Conservation (phyloP, 2,888 invertebrate species). For the Euplagia quadripunctaria region DNA sequence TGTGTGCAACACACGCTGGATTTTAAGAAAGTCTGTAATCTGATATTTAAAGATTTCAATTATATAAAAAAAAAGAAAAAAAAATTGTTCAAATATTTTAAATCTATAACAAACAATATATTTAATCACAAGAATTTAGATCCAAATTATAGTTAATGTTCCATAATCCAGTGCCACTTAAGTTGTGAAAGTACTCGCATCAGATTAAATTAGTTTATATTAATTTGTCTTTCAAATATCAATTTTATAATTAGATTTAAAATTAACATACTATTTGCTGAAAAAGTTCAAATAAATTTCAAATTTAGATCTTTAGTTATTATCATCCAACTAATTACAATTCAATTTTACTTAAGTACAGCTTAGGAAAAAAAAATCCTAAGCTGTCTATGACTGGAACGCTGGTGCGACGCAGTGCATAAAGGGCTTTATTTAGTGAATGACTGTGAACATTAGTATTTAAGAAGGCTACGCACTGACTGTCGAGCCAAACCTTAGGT, state of each 20-base stretch:
- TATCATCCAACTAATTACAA: background rate
- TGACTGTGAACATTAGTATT: conserved; percentile 77
- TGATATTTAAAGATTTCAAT: background rate
- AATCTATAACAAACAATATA: background rate
- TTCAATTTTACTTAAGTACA: background rate
- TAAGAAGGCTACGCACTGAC: conserved; percentile 77
- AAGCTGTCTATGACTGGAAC: background rate
- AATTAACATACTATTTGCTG: background rate
- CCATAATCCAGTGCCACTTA: background rate
- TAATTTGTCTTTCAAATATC: background rate
- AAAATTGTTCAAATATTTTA: background rate
- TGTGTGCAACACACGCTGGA: background rate
- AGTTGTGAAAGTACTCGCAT: background rate
- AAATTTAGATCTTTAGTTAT: background rate
- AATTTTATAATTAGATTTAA: background rate
- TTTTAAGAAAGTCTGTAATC: background rate
- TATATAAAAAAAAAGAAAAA: too few species aligned
- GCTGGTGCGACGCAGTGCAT: conserved; percentile 17
- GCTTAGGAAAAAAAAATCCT: too few species aligned
- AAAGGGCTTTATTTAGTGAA: conserved; percentile 79
- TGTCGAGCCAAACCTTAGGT: conserved; percentile 74
- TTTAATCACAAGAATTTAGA: background rate
- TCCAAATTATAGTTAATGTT: background rate
- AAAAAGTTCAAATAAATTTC: background rate
- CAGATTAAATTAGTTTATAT: background rate